Conservation (phyloP, 2,888 invertebrate species). For the Apodemia hepburni region DNA sequence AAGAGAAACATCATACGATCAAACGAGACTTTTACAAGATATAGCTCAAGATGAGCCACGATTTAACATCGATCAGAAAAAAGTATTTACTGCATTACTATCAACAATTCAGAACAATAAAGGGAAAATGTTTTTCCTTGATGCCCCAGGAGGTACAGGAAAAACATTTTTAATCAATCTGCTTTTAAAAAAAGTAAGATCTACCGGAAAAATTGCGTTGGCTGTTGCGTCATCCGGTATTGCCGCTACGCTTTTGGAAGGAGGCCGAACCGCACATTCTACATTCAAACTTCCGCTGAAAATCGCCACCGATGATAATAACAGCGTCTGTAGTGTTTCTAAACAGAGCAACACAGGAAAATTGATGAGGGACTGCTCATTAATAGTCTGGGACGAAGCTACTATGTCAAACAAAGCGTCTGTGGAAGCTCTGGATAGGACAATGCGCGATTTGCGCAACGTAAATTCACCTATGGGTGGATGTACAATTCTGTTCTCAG, state of each 20-base stretch:
- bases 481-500: slow-evolving; percentile 34
- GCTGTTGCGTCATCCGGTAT: slow-evolving; percentile 39
- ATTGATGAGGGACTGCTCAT: slow-evolving; percentile 36
- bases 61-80: slow-evolving; percentile 36
- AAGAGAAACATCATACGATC: slow-evolving; percentile 35
- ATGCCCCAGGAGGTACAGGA: slow-evolving; percentile 31
- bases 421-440: slow-evolving; percentile 38
- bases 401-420: slow-evolving; percentile 37
- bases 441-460: slow-evolving; percentile 37
- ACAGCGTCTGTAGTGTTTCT: slow-evolving; percentile 36
- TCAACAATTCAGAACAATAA: slow-evolving; percentile 31
- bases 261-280: slow-evolving; percentile 46
- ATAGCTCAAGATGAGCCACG: slow-evolving; percentile 35
- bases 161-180: slow-evolving; percentile 32
- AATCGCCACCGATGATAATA: slow-evolving; percentile 34
- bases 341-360: slow-evolving; percentile 38
- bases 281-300: slow-evolving; percentile 40
- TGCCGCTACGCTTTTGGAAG: slow-evolving; percentile 44
- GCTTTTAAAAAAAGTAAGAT: slow-evolving; percentile 30
- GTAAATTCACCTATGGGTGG: slow-evolving; percentile 35
- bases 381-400: slow-evolving; percentile 37
- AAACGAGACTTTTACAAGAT: slow-evolving; percentile 33
- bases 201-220: slow-evolving; percentile 39
- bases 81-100: slow-evolving; percentile 31
- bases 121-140: slow-evolving; percentile 31